phyloP scores from a whole-genome alignment of 2,888 invertebrate genomes.

The Lasioglossum leucozonium region DNA sequence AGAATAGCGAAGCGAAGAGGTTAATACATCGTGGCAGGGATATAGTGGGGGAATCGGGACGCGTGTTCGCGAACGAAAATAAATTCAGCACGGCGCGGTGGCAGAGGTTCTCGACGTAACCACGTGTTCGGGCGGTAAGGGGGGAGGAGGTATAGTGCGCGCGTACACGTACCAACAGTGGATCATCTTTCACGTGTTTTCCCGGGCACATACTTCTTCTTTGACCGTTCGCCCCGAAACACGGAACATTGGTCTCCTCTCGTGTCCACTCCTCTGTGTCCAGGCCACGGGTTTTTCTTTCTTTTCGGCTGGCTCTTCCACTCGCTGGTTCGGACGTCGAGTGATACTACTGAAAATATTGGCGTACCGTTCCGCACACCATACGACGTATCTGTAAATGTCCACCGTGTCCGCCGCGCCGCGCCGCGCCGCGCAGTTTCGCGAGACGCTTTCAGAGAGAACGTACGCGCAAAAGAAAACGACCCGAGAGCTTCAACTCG shows the following conservation, averaged over 20 bases:
- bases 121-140: not conserved
- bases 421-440: not conserved
- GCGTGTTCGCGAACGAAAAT: constrained; percentile 7
- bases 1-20: not conserved
- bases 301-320: constrained; percentile 33
- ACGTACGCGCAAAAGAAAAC: not conserved
- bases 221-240: constrained; percentile 58
- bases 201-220: constrained; percentile 44
- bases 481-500: not conserved
- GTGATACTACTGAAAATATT: constrained; percentile 71
- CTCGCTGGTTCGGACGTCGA: constrained; percentile 55
- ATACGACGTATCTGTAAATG: constrained; percentile 42
- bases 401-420: constrained; percentile 22
- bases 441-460: constrained; percentile 6
- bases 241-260: constrained; percentile 41
- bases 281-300: constrained; percentile 39
- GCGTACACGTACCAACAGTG: not conserved
- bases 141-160: not conserved
- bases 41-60: not conserved
- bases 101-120: not conserved
- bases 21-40: not conserved
- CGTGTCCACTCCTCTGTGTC: constrained; percentile 28
- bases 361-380: constrained; percentile 44
- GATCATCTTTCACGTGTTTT: constrained; percentile 58
- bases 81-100: constrained; percentile 2